phyloP scores from a whole-genome alignment of 2,797 vertebrate species.

The Sebastes oblongus region DNA sequence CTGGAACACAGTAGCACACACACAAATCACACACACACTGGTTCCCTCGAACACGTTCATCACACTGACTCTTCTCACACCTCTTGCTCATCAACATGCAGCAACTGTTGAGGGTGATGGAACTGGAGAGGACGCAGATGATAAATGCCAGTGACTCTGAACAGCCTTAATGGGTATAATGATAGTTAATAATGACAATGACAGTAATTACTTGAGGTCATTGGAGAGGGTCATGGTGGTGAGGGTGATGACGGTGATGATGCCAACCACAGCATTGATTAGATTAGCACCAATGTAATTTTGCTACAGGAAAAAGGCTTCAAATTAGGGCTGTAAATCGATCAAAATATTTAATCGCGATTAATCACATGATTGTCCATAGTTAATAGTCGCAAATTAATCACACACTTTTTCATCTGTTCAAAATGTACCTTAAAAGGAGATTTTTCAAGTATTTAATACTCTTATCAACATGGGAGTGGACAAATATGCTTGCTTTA shows the following conservation, averaged over 20 bases:
- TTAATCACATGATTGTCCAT: too few species aligned
- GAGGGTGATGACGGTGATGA: neutral
- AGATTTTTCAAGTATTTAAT: too few species aligned
- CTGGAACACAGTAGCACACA: conserved; percentile 33
- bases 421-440: too few species aligned
- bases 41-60: conserved; percentile 25
- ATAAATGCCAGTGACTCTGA: conserved; percentile 30
- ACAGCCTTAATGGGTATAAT: conserved; percentile 15
- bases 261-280: neutral
- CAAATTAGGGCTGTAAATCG: neutral
- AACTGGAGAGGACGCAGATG: conserved; percentile 26
- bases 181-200: conserved; percentile 28
- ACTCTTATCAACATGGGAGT: too few species aligned
- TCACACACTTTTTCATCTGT: too few species aligned
- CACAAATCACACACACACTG: conserved; percentile 12
- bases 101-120: conserved; percentile 29
- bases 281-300: neutral
- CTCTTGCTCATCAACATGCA: conserved; percentile 63
- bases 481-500: too few species aligned
- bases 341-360: too few species aligned
- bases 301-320: neutral
- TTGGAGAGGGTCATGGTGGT: neutral
- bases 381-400: too few species aligned
- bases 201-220: conserved; percentile 26
- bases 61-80: conserved; percentile 40